Evolutionary conservation across 2,888 invertebrate species (phyloP).

Genomic region (Ashinkailepas kermadecensis): DNA sequence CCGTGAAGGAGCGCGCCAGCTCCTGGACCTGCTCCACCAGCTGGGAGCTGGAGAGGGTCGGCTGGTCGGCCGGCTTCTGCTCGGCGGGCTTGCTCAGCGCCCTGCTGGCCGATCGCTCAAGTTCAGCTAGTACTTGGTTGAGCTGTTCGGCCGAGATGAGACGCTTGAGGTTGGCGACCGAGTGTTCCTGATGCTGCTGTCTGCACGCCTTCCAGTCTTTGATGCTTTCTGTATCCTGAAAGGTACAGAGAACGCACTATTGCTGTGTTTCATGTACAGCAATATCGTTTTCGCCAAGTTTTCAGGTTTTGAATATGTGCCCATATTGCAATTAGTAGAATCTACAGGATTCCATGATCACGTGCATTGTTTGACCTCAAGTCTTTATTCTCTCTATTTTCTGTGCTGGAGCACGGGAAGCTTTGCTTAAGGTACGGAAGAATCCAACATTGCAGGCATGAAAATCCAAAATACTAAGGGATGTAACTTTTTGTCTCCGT

Average conservation of each 20-base stretch:
- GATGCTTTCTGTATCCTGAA: background rate
- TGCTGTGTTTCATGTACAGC: too few relatives aligned
- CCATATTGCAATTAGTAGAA: background rate
- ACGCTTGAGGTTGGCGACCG: background rate
- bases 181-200: background rate
- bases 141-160: background rate
- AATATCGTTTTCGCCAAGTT: too few relatives aligned
- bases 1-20: background rate
- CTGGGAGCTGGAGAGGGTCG: background rate
- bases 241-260: background rate
- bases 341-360: too few relatives aligned
- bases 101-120: slow-evolving; percentile 5
- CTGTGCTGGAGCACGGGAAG: too few relatives aligned
- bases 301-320: background rate
- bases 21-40: slow-evolving; percentile 7
- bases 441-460: too few relatives aligned
- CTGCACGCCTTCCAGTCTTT: slow-evolving; percentile 15
- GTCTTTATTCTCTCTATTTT: too few relatives aligned
- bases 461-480: too few relatives aligned
- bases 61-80: background rate
- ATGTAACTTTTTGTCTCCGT: too few relatives aligned
- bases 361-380: too few relatives aligned
- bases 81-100: background rate
- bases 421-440: too few relatives aligned
- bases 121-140: background rate